Evolutionary conservation across 2,888 invertebrate genomes (phyloP).

Genomic region (Trypoxylon attenuatum): DNA sequence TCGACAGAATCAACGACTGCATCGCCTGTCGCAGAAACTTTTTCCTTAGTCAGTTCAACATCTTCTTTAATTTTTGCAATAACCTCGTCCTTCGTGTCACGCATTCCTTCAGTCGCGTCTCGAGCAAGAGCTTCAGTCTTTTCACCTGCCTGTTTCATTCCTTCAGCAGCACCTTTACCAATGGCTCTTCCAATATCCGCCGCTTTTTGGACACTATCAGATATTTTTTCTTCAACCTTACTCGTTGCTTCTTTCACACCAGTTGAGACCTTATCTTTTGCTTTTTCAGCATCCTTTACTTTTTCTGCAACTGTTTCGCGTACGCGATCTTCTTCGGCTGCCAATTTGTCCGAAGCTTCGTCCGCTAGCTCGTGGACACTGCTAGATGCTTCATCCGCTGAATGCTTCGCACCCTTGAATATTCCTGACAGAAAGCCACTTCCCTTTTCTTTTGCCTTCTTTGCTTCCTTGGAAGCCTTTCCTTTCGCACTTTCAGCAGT

Average conservation of each 20-base stretch:
- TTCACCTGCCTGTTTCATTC: constrained; percentile 42
- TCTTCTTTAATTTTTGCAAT: constrained; percentile 66
- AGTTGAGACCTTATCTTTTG: too few species aligned
- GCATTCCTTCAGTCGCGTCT: constrained; percentile 66
- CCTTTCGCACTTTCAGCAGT: constrained; percentile 26
- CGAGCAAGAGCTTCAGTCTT: constrained; percentile 73
- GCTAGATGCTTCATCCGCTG: too few species aligned
- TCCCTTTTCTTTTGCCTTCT: neutral
- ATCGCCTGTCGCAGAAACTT: constrained; percentile 20
- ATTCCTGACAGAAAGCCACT: constrained; percentile 11
- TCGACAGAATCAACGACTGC: constrained; percentile 23
- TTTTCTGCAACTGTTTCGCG: constrained; percentile 61
- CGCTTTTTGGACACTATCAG: constrained; percentile 13
- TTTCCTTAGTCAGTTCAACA: constrained; percentile 48
- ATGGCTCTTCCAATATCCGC: constrained; percentile 69
- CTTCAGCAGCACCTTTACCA: constrained; percentile 50
- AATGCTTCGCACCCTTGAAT: constrained; percentile 22
- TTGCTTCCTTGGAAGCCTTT: constrained; percentile 66
- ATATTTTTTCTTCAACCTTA: neutral
- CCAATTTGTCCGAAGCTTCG: constrained; percentile 26
- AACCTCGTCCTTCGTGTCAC: constrained; percentile 40
- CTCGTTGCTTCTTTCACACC: neutral
- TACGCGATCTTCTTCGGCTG: constrained; percentile 23
- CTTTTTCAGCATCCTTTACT: constrained; percentile 61
- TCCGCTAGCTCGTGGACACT: constrained; percentile 26